Percentiles rank a stretch among this genome's conserved stretches.
These are phyloP conservation scores for Thermophis baileyi DNA, from an alignment of 2,113 vertebrate genomes.

Conservation along the genomic window DNA sequence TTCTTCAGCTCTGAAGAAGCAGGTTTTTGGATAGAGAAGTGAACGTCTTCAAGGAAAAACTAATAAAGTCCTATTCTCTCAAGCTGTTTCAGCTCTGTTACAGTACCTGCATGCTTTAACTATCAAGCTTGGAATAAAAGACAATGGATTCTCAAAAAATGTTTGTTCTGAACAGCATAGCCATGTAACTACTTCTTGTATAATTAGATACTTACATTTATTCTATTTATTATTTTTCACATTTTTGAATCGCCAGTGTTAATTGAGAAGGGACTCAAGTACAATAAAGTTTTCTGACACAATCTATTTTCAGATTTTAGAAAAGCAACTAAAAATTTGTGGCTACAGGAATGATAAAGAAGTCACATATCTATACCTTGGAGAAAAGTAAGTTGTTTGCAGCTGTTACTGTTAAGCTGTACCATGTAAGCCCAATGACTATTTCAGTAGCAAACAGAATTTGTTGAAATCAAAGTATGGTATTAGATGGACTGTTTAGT, in stretches of 20 bases:
- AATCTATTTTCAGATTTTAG: conserved; percentile 65
- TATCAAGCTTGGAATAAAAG: neutral
- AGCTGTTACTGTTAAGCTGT: neutral
- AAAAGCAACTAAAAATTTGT: conserved; percentile 68
- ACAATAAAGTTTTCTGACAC: conserved; percentile 41
- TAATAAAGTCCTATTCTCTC: neutral
- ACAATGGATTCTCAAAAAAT: neutral
- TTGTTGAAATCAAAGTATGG: neutral
- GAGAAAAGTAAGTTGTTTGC: conserved; percentile 66
- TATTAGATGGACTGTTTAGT: neutral
- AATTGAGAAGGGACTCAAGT: neutral
- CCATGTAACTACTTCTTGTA: neutral
- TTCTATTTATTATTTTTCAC: neutral
- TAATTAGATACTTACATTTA: neutral
- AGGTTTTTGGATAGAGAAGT: neutral
- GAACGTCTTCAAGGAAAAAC: neutral
- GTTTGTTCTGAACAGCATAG: neutral
- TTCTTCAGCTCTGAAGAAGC: neutral
- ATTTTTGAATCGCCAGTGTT: neutral
- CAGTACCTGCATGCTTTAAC: neutral
- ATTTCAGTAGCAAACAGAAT: neutral
- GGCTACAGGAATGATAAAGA: conserved; percentile 67
- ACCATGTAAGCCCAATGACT: neutral
- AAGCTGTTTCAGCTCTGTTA: neutral
- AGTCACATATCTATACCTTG: conserved; percentile 69